phyloP scores from a whole-genome alignment of 1,140 invertebrate genomes.

The Halesus radiatus region DNA sequence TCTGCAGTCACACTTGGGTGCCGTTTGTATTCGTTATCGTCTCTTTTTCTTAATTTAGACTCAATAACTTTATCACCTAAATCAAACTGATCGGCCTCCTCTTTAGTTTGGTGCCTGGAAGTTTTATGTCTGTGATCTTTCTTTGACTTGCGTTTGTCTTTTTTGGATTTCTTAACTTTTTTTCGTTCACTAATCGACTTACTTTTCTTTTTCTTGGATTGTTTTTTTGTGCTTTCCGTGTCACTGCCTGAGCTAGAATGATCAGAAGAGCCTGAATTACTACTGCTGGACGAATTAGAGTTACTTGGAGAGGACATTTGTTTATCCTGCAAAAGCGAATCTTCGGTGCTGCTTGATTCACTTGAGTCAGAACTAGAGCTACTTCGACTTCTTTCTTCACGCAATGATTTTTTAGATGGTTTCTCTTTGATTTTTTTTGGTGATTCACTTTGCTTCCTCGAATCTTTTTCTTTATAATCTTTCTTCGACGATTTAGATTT shows the following conservation, averaged over 20 bases:
- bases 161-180: constrained; percentile 43
- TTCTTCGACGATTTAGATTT: constrained; percentile 4
- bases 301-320: not conserved
- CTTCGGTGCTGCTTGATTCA: constrained; percentile 47
- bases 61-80: constrained; percentile 22
- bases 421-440: constrained; percentile 31
- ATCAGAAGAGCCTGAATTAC: constrained; percentile 38
- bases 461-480: constrained; percentile 16
- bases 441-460: not conserved
- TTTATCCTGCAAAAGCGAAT: constrained; percentile 32
- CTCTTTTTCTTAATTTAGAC: constrained; percentile 34
- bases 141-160: constrained; percentile 46
- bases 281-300: constrained; percentile 32
- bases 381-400: constrained; percentile 25
- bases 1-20: constrained; percentile 38
- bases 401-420: constrained; percentile 9
- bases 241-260: constrained; percentile 40
- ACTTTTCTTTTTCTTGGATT: constrained; percentile 48
- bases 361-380: constrained; percentile 31
- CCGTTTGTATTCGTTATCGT: constrained; percentile 37
- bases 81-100: constrained; percentile 29
- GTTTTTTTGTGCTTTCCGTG: constrained; percentile 27
- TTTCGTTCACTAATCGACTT: constrained; percentile 46
- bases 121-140: constrained; percentile 42
- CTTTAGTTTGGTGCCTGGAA: constrained; percentile 17